Base-by-base conservation (phyloP, 1,140 invertebrate species). In the Frieseomelitta varia region DNA sequence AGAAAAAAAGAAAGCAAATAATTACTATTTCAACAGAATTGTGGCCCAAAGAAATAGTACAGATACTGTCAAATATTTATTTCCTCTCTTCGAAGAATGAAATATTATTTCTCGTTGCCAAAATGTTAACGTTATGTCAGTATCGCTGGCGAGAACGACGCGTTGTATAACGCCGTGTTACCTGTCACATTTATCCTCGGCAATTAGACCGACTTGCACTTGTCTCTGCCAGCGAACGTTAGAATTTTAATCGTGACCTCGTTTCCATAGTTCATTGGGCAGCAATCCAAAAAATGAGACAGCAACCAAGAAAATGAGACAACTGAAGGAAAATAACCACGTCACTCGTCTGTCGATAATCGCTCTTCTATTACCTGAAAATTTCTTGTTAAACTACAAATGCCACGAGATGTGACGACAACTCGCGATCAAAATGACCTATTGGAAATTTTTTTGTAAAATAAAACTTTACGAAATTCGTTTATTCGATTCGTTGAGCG, bases 221-320 rank as follows among this genome's bases (percentile, higher is more conserved):
- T 39, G 67, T 69, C 67, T 39, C 34, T 69, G 67, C 21, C 67
- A 69, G 34, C 12, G 21, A 21, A 21, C 67, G 34, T 69, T 69
- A 39, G 67, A 69, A 69, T 69, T 69, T 78, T 63, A 67, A 63
- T 67, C 61, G n/a, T 24, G 76, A 53, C 76, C 76, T n/a, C 30
- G 61, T 78, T 78, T 65, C 2, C n/a, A 39, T 4, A 15, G 47
- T 30, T 55, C 12, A 51, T 30, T 11, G 34, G 68, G 2, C 24
- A 47, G 68, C 24, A 71, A 39, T 6, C 34, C 39, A 69, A 47
- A 8, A 30, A 21, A 21, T 6, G 10, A 39, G 34, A n/a, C 39
- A 27, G 53, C 15, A 12, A 19, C 53, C 15, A 6, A 4, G 11
- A 69, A 21, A 47, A 39, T 12, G 34, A 4, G 30, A 21, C 34